A percentile compares a stretch with the other conserved stretches of the same genome.
Conservation (phyloP, 2,888 invertebrate species). For the Sympetrum striolatum region DNA sequence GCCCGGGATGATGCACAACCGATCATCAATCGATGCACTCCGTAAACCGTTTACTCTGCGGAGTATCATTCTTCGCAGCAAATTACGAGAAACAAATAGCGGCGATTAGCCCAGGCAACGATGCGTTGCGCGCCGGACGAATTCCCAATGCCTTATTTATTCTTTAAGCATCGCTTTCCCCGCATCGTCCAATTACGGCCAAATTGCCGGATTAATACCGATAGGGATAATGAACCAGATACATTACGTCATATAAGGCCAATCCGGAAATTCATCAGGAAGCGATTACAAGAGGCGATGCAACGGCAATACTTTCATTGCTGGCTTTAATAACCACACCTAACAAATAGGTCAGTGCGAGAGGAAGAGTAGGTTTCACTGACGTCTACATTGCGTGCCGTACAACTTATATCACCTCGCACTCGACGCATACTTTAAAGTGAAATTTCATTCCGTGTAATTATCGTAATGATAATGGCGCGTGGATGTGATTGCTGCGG, state of each 20-base stretch:
- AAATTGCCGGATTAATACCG: slow-evolving; percentile 7
- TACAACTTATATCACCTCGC: neutral
- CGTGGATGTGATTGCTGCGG: neutral
- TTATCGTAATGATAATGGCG: neutral
- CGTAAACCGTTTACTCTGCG: neutral
- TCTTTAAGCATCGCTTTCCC: neutral
- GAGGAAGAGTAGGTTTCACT: neutral
- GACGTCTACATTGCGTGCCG: neutral
- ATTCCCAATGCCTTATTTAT: slow-evolving; percentile 4
- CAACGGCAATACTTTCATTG: neutral
- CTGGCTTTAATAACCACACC: neutral
- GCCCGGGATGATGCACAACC: neutral
- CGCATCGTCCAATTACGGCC: slow-evolving; percentile 7
- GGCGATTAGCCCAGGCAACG: neutral
- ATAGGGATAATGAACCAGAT: neutral
- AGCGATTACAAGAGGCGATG: neutral
- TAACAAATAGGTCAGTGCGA: neutral
- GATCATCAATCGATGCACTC: neutral
- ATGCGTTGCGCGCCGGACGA: neutral
- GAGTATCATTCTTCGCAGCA: neutral
- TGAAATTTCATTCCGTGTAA: neutral
- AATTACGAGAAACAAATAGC: neutral
- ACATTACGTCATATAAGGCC: neutral
- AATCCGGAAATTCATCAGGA: neutral
- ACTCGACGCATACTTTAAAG: neutral